Conservation (phyloP, 2,797 vertebrate genomes). For the Pseudochromis fuscus region DNA sequence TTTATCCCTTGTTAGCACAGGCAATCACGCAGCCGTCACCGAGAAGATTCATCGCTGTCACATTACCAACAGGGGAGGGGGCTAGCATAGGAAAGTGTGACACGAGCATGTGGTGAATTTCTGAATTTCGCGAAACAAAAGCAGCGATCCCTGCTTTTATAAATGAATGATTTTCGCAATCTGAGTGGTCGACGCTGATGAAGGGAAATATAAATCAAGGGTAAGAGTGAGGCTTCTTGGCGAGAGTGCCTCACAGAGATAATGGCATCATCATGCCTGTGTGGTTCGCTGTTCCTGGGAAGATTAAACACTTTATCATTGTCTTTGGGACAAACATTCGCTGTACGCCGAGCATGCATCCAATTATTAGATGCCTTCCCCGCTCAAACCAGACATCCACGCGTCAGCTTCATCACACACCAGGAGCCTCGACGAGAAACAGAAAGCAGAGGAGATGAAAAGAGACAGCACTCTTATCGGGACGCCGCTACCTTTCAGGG, state of each 20-base stretch:
- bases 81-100: conserved; percentile 46
- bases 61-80: conserved; percentile 49
- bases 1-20: conserved; percentile 74
- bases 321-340: conserved; percentile 76
- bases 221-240: conserved; percentile 61
- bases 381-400: conserved; percentile 49
- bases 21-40: conserved; percentile 74
- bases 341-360: conserved; percentile 54
- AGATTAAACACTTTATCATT: conserved; percentile 87
- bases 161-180: conserved; percentile 79
- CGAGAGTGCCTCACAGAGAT: conserved; percentile 70
- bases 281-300: conserved; percentile 72
- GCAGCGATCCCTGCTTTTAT: conserved; percentile 64
- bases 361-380: conserved; percentile 66
- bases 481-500: conserved; percentile 55
- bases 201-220: conserved; percentile 81
- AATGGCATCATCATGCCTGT: conserved; percentile 81
- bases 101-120: conserved; percentile 67
- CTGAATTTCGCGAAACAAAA: conserved; percentile 59
- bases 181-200: conserved; percentile 77
- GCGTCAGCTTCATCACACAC: conserved; percentile 50
- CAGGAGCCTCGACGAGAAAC: conserved; percentile 1
- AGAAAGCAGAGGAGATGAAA: conserved; percentile 43
- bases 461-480: conserved; percentile 63
- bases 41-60: conserved; percentile 73